Conservation (phyloP, 2,113 vertebrate species). For the Holacanthus passer region DNA sequence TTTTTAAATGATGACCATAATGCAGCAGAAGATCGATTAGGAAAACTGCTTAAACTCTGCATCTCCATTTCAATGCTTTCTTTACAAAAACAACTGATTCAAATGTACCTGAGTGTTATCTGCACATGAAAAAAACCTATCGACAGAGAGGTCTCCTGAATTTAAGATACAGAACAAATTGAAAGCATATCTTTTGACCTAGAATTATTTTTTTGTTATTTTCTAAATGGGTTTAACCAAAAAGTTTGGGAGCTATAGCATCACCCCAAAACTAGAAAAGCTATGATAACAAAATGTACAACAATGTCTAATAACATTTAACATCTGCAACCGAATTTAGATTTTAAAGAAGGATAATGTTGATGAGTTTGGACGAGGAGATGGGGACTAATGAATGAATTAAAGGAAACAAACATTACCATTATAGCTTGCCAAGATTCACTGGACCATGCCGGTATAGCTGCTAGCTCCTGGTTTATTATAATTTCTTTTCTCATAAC, state of each 20-base stretch:
- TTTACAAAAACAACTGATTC: not conserved
- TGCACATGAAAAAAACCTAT: constrained; percentile 17
- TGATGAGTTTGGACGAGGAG: not conserved
- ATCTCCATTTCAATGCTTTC: not conserved
- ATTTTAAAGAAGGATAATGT: not conserved
- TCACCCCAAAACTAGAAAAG: not conserved
- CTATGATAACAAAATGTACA: not conserved
- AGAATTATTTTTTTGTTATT: not conserved
- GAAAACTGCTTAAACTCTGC: not conserved
- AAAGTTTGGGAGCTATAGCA: not conserved
- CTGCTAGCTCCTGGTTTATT: constrained; percentile 21
- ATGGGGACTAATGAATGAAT: not conserved
- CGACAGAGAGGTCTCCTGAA: not conserved
- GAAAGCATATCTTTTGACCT: not conserved
- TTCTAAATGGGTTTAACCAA: not conserved
- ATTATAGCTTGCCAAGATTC: not conserved
- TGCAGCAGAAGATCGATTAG: not conserved
- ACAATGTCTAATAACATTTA: not conserved
- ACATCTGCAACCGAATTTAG: not conserved
- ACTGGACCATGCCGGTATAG: constrained; percentile 1
- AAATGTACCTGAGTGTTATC: not conserved
- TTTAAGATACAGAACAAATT: not conserved
- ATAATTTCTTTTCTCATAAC: not conserved
- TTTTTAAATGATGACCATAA: not conserved
- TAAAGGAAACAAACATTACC: constrained; percentile 10